Evolutionary conservation across 2,888 invertebrate genomes (phyloP).

Genomic region (Diploptera punctata): DNA sequence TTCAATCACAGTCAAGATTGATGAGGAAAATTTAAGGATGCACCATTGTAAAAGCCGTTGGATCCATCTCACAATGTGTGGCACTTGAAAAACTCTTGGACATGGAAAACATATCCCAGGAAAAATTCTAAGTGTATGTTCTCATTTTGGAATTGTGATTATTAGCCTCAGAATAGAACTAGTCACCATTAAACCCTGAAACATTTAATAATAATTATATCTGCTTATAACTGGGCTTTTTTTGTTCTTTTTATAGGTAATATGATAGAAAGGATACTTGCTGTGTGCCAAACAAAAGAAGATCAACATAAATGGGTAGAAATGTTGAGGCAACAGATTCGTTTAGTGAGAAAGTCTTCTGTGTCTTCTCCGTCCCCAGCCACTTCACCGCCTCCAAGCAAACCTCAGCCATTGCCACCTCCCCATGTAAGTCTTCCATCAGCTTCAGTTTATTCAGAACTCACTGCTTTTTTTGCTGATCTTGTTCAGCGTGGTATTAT

Average conservation of each 20-base stretch:
- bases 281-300: slow-evolving; percentile 84
- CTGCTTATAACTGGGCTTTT: no score
- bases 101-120: no score
- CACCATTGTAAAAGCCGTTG: no score
- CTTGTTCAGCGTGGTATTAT: slow-evolving; percentile 76
- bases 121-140: no score
- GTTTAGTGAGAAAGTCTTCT: slow-evolving; percentile 54
- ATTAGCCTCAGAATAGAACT: no score
- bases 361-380: slow-evolving; percentile 60
- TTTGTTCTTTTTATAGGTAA: slow-evolving; percentile 71
- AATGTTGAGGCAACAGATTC: slow-evolving; percentile 69
- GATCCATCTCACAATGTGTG: no score
- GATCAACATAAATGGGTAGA: slow-evolving; percentile 93
- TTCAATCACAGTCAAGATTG: no score
- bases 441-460: slow-evolving; percentile 77
- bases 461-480: slow-evolving; percentile 78
- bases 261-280: slow-evolving; percentile 88
- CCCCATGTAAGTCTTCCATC: slow-evolving; percentile 77
- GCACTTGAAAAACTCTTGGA: no score
- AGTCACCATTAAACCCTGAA: no score
- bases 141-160: no score
- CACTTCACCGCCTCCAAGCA: slow-evolving; percentile 52
- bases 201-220: no score
- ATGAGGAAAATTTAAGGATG: no score
- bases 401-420: slow-evolving; percentile 63